Evolutionary conservation across 1,140 invertebrate species (phyloP), one percentile per base, ranked within the genome.

Genomic region (Acromyrmex charruanus): DNA sequence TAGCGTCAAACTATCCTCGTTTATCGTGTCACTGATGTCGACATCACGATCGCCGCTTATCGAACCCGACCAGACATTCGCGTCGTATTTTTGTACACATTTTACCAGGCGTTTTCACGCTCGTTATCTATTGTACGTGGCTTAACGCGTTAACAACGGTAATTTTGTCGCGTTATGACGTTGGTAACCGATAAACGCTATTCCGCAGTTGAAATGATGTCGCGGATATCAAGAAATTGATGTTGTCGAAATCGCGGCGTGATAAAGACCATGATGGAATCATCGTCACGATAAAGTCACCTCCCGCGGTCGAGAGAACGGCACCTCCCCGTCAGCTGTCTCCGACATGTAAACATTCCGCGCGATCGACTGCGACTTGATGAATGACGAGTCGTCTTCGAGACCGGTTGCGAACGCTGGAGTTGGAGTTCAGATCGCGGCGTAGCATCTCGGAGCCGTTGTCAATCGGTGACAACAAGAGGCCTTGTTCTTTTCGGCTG

Each of bases 291-390:
- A 55, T 53, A 55, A 71, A 16, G 49, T 4, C 35, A 7, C 14
- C 51, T 4, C n/a, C 16, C 12, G 21, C 14, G n/a, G 14, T 25
- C 51, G 25, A 18, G 5, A 28, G 3, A 6, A 25, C 31, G 55
- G n/a, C 25, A 65, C 35, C 7, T 59, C 16, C 51, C 39, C 66
- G 44, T 90, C 89, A 91, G 88, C 86, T 92, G 88, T 92, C 89
- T 92, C 49, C 9, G 91, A 92, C 89, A 89, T 90, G 89, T 91
- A 92, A 91, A 92, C 84, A 93, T 51, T 88, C 77, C 25, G 21
- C 10, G 49, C 28, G 53, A 55, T 18, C 39, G 39, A 44, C 10
- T 44, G 39, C 39, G 6, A 39, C 35, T 6, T 16, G 51, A 16
- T 16, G 16, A 18, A 2, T 16, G 51, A 16, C 51, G 53, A 18